Evolutionary conservation across 2,113 vertebrate genomes (phyloP), one percentile per base, ranked within the genome.

Genomic region (Pachycephala philippinensis): DNA sequence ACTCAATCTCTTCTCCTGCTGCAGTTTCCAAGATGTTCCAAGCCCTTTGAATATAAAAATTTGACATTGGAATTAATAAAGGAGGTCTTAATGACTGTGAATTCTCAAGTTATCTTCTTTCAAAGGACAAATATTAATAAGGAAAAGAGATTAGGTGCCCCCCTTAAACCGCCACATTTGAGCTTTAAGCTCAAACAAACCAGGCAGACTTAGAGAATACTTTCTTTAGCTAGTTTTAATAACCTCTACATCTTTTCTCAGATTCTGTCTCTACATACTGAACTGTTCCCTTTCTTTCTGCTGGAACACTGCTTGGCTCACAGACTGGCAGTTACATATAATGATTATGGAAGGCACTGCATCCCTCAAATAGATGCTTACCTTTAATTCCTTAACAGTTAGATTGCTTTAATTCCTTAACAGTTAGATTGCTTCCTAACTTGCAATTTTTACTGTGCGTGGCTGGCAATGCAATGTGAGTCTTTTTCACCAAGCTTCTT

Each of bases 281-380:
- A 90, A 82, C 37, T 50, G 49, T 65, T 50, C 24, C 35, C 15
- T 31, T 84, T 69, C 61, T 82, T 60, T 94, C 68, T 88, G 30
- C 53, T 72, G 65, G 81, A 94, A 69, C 9, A 53, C 8, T 39
- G 27, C 54, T 79, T 92, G 39, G 31, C 33, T 89, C 71, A 21
- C 23, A 96, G 26, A 80, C 54, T 69, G 35, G 18, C 59, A 74
- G 61, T 90, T 75, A 37, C 10, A 4, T 33, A 13, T 57, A 63
- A 82, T 70, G 30, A 84, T 81, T 85, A 63, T 71, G 45, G 61
- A 77, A 70, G 80, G 37, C 50, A 84, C 35, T 75, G 65, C 56
- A 87, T 24, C 39, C 54, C 93, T 92, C 84, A 94, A 95, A 72
- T 47, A 91, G 13, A 39, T 59, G 80, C 65, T 96, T 94, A 74